Conservation (phyloP, 2,888 invertebrate genomes). For the Phrixothrix hirtus region DNA sequence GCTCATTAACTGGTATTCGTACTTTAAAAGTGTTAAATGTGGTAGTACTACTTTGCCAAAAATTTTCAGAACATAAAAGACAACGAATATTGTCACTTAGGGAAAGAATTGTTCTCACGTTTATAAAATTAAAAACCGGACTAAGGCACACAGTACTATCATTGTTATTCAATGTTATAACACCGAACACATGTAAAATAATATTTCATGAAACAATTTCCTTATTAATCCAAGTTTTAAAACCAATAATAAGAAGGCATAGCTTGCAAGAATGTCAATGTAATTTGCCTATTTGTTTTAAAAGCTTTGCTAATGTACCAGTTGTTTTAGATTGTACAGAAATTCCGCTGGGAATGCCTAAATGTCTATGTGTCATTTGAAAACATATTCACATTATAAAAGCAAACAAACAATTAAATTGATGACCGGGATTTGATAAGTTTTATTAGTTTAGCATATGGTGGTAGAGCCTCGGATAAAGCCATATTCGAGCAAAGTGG, state of each 20-base stretch:
- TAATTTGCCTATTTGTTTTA: conserved; percentile 37
- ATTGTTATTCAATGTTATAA: background rate
- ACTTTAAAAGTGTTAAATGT: conserved; percentile 1
- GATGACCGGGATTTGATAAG: conserved; percentile 37
- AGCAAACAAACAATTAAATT: conserved; percentile 36
- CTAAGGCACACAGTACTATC: background rate
- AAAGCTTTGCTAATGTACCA: conserved; percentile 31
- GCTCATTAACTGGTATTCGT: conserved; percentile 2
- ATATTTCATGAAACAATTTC: conserved; percentile 2
- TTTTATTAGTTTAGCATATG: conserved; percentile 36
- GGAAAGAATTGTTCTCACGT: background rate
- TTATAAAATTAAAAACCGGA: conserved; percentile 1
- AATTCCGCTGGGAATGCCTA: conserved; percentile 32
- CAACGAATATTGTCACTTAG: background rate
- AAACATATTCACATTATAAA: conserved; percentile 39
- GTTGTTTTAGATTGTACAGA: conserved; percentile 40
- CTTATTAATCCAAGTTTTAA: background rate
- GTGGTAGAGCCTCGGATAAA: too few relatives aligned
- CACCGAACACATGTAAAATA: background rate
- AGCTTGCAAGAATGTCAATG: conserved; percentile 2
- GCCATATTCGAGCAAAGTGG: conserved; percentile 30
- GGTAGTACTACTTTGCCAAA: background rate
- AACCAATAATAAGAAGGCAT: conserved; percentile 3
- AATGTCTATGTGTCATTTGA: conserved; percentile 30
- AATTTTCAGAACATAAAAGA: background rate